These are phyloP conservation scores for Boleophthalmus pectinirostris DNA, from an alignment of 2,113 vertebrate genomes.

Conservation along the genomic window DNA sequence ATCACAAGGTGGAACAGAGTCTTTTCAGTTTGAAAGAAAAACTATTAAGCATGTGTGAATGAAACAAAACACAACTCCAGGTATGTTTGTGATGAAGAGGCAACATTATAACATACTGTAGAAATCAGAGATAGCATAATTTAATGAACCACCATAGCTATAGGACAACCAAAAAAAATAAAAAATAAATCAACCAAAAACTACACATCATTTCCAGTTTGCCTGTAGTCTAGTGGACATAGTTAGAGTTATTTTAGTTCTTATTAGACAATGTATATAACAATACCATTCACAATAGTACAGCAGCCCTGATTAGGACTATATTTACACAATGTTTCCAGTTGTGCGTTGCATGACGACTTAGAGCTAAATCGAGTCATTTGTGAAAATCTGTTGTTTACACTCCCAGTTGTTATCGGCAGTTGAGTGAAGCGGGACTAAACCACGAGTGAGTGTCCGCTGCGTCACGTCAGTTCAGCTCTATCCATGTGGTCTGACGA, in stretches of 20 bases:
- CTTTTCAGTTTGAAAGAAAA: too few species aligned
- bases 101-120: too few species aligned
- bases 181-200: not conserved
- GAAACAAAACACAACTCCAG: too few species aligned
- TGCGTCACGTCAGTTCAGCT: not conserved
- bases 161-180: too few species aligned
- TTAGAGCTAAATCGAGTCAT: conserved; percentile 3
- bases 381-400: conserved; percentile 15
- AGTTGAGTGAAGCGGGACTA: conserved; percentile 31
- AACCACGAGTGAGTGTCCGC: conserved; percentile 22
- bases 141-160: too few species aligned
- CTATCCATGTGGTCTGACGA: conserved; percentile 33
- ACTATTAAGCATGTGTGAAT: too few species aligned
- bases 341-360: conserved; percentile 8
- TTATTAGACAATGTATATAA: too few species aligned
- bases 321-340: not conserved
- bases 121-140: too few species aligned
- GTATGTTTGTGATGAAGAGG: too few species aligned
- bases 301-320: not conserved
- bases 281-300: not conserved
- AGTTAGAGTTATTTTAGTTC: not conserved
- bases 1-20: too few species aligned
- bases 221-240: not conserved
- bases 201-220: not conserved
- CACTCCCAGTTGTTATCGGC: conserved; percentile 34